These are phyloP conservation scores for Sebastes hubbsi DNA, from an alignment of 2,797 vertebrate species.

Conservation along the genomic window DNA sequence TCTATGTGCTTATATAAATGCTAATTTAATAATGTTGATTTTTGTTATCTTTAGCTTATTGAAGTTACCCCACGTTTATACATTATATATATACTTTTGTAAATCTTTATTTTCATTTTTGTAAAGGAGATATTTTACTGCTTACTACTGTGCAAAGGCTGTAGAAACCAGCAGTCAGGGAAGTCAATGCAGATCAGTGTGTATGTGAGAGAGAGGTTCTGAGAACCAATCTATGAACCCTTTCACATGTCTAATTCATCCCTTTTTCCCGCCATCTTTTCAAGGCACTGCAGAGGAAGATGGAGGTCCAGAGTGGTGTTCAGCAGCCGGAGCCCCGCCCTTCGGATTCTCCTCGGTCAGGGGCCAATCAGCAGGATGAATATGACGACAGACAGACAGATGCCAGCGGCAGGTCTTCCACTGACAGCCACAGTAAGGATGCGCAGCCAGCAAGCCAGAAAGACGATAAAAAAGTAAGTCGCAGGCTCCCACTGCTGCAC, in stretches of 20 bases:
- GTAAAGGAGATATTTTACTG: not conserved
- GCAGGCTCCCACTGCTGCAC: slow-evolving; percentile 29
- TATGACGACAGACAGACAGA: slow-evolving; percentile 78
- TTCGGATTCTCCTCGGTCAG: slow-evolving; percentile 77
- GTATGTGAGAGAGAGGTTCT: not conserved
- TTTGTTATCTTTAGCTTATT: not conserved
- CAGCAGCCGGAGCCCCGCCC: slow-evolving; percentile 84
- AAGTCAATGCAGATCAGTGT: not conserved
- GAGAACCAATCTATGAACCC: not conserved
- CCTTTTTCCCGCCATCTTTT: slow-evolving; percentile 12
- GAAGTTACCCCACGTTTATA: not conserved
- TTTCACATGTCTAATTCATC: not conserved
- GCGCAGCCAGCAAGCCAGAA: slow-evolving; percentile 71
- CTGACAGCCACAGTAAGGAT: slow-evolving; percentile 79
- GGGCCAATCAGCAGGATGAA: slow-evolving; percentile 82
- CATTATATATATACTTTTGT: not conserved
- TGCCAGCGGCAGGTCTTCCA: slow-evolving; percentile 64
- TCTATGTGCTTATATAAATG: not conserved
- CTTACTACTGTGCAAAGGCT: not conserved
- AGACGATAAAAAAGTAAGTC: slow-evolving; percentile 86
- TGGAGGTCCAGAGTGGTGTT: slow-evolving; percentile 88
- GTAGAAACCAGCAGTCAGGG: not conserved
- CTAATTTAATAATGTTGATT: not conserved
- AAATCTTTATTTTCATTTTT: not conserved
- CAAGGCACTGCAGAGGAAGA: slow-evolving; percentile 83